These are phyloP conservation scores for Erethizon dorsatum DNA, from an alignment of 2,797 vertebrate species.

Conservation along the genomic window DNA sequence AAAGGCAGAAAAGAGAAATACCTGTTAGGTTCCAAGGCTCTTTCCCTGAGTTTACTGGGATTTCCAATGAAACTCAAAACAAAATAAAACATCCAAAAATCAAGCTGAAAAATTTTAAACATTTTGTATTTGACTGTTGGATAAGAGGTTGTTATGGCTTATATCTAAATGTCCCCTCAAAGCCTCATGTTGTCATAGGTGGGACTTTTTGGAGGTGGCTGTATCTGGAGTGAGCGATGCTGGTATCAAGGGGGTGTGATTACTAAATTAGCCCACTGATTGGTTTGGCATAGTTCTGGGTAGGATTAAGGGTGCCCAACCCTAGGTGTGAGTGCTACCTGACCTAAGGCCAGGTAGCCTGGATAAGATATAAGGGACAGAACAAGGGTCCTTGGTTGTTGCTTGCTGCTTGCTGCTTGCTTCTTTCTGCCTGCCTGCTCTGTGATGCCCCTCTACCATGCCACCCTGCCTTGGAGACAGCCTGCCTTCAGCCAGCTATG, in stretches of 20 bases:
- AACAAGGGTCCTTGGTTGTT: neutral
- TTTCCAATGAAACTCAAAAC: neutral
- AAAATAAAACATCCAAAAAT: neutral
- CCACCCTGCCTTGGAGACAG: neutral
- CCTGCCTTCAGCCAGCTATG: neutral
- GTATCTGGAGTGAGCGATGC: neutral
- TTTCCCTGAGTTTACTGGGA: neutral
- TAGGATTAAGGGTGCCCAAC: neutral
- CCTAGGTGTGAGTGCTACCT: neutral
- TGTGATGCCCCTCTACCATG: neutral
- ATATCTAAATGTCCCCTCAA: neutral
- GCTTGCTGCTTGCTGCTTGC: neutral
- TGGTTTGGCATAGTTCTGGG: neutral
- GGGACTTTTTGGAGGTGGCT: neutral
- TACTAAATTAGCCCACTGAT: neutral
- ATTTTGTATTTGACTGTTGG: neutral
- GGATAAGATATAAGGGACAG: too few relatives aligned
- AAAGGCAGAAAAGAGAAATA: conserved; percentile 76
- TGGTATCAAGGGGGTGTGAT: neutral
- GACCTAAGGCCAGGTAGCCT: neutral
- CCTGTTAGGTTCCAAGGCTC: conserved; percentile 39
- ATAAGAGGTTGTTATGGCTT: neutral
- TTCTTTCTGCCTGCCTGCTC: neutral
- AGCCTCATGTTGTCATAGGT: neutral
- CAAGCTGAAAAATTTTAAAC: neutral